phyloP scores from a whole-genome alignment of 2,113 vertebrate species.

The Motacilla tschutschensis region DNA sequence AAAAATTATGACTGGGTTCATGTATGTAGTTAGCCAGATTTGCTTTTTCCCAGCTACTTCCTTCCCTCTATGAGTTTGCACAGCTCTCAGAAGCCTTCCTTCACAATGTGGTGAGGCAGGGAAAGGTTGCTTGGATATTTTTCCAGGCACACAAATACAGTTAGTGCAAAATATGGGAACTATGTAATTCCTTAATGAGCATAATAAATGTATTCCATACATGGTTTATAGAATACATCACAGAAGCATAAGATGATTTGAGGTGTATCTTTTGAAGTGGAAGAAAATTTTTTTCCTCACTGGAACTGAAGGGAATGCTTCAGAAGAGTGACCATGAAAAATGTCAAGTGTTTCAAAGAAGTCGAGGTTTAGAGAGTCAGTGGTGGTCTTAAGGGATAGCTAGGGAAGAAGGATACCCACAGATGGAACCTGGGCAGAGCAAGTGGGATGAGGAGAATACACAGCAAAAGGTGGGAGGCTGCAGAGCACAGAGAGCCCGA shows the following conservation, averaged over 20 bases:
- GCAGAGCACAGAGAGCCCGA: neutral
- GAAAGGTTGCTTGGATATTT: neutral
- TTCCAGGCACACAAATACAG: neutral
- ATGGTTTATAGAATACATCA: neutral
- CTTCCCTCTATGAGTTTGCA: rapidly evolving
- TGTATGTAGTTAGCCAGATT: neutral
- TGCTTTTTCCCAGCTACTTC: neutral
- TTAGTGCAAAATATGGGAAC: neutral
- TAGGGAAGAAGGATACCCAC: neutral
- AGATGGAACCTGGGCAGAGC: neutral
- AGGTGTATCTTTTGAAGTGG: neutral
- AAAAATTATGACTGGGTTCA: rapidly evolving
- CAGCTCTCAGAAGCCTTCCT: neutral
- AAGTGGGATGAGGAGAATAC: neutral
- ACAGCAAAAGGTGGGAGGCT: neutral
- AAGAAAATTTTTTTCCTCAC: neutral
- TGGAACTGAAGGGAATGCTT: neutral
- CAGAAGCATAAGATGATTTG: neutral
- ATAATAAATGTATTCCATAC: neutral
- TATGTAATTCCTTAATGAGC: neutral
- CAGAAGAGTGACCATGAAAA: neutral
- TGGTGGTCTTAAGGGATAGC: neutral
- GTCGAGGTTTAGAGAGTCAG: neutral
- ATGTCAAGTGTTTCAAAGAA: neutral
- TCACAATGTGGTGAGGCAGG: neutral